Percentiles rank a stretch among this genome's conserved stretches.
These are phyloP conservation scores for Tachypleus tridentatus DNA, from an alignment of 1,140 invertebrate species.

Conservation along the genomic window DNA sequence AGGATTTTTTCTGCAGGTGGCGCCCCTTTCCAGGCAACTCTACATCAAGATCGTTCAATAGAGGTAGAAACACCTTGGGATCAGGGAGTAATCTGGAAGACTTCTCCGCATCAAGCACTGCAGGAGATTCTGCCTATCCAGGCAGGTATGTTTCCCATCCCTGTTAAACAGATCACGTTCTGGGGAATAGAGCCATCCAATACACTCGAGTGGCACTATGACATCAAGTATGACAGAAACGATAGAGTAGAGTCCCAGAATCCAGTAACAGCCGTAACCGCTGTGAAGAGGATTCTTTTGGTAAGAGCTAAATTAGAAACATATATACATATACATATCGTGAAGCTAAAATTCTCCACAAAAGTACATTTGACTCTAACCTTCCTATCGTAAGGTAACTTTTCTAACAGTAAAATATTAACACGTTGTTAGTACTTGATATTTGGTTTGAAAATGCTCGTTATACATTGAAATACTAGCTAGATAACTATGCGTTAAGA, in stretches of 20 bases:
- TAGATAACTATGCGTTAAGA: no score
- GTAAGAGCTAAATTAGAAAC: slow-evolving; percentile 17
- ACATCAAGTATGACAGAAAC: slow-evolving; percentile 30
- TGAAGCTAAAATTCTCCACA: no score
- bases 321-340: no score
- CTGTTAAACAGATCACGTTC: slow-evolving; percentile 56
- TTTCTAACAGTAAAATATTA: no score
- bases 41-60: slow-evolving; percentile 36
- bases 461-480: no score
- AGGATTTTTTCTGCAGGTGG: slow-evolving; percentile 16
- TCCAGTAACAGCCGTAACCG: slow-evolving; percentile 15
- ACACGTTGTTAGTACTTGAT: no score
- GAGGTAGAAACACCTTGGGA: slow-evolving; percentile 37
- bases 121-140: slow-evolving; percentile 78
- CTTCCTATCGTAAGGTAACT: no score
- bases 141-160: slow-evolving; percentile 80
- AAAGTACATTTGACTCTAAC: no score
- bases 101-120: slow-evolving; percentile 69
- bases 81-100: slow-evolving; percentile 36
- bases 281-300: slow-evolving; percentile 24
- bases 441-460: no score
- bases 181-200: slow-evolving; percentile 62
- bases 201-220: slow-evolving; percentile 85
- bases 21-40: slow-evolving; percentile 31
- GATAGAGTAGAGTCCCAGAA: slow-evolving; percentile 20